A percentile compares a stretch with the other conserved stretches of the same genome.
Evolutionary conservation across 2,888 invertebrate genomes (phyloP).

Genomic region (Tortrix viridana): DNA sequence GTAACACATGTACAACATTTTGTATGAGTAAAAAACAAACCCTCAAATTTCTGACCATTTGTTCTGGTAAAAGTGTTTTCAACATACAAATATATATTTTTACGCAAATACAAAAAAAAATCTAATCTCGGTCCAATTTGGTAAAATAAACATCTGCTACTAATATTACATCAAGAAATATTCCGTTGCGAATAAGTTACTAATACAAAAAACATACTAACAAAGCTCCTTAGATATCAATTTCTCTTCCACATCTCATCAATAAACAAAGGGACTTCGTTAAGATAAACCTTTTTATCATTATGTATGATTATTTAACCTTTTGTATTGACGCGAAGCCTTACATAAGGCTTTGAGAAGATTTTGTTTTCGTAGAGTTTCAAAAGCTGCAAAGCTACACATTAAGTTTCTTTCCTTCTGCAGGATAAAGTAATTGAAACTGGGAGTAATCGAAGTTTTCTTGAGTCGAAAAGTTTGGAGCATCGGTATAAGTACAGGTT

Average conservation of each 20-base stretch:
- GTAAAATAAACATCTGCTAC: too few relatives aligned
- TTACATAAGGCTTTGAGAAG: constrained; percentile 1
- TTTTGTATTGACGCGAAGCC: constrained; percentile 6
- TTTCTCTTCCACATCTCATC: constrained; percentile 3
- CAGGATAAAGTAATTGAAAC: constrained; percentile 29
- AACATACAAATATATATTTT: too few relatives aligned
- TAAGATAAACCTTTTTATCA: constrained; percentile 1
- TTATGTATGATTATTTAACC: constrained; percentile 11
- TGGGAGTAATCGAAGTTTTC: constrained; percentile 30
- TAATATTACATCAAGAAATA: too few relatives aligned
- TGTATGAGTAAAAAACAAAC: too few relatives aligned
- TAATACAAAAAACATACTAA: too few relatives aligned
- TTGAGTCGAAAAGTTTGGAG: constrained; percentile 19
- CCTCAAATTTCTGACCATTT: too few relatives aligned
- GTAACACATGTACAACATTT: too few relatives aligned
- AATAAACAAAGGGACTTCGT: constrained; percentile 5
- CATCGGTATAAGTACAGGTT: not conserved
- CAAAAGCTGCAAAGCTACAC: constrained; percentile 14
- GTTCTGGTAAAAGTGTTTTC: too few relatives aligned
- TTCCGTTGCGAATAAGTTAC: too few relatives aligned
- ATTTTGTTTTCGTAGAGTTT: constrained; percentile 7
- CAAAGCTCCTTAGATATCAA: not conserved
- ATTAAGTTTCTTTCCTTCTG: constrained; percentile 21
- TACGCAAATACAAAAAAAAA: too few relatives aligned
- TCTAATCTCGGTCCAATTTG: too few relatives aligned